Conservation (phyloP, 2,113 vertebrate genomes). For the Podarcis raffonei region DNA sequence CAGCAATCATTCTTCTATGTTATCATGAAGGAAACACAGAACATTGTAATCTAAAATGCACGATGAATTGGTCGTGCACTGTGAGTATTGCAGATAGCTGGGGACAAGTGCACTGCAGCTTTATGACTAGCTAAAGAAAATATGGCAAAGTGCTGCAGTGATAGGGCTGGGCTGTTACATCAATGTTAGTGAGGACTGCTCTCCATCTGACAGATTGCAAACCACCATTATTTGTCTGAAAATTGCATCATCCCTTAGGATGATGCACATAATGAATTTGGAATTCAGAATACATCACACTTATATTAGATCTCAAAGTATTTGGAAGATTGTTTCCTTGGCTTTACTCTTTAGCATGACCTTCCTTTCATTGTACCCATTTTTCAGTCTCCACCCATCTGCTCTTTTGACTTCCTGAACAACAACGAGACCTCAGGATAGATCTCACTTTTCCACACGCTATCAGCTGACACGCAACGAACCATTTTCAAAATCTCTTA, state of each 20-base stretch:
- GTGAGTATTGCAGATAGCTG: neutral
- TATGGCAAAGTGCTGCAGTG: neutral
- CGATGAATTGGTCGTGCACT: neutral
- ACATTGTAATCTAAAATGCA: neutral
- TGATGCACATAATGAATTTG: too few relatives aligned
- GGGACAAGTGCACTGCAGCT: neutral
- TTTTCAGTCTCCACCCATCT: neutral
- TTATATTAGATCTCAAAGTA: too few relatives aligned
- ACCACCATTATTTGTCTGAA: neutral
- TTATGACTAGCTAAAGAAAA: neutral
- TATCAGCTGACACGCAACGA: neutral
- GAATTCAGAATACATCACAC: too few relatives aligned
- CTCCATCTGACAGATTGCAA: neutral
- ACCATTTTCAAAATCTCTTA: neutral
- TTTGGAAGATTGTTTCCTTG: neutral
- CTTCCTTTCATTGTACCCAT: neutral
- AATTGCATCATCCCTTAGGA: neutral
- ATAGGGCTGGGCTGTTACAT: neutral
- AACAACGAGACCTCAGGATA: neutral
- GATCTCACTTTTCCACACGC: slow-evolving; percentile 12
- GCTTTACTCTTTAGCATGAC: neutral
- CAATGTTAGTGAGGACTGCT: neutral
- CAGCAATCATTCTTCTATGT: neutral
- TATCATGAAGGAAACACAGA: neutral
- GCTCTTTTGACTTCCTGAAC: neutral